Evolutionary conservation across 2,797 vertebrate species (phyloP), one percentile per base, ranked within the genome.

Genomic region (Pipistrellus kuhlii): DNA sequence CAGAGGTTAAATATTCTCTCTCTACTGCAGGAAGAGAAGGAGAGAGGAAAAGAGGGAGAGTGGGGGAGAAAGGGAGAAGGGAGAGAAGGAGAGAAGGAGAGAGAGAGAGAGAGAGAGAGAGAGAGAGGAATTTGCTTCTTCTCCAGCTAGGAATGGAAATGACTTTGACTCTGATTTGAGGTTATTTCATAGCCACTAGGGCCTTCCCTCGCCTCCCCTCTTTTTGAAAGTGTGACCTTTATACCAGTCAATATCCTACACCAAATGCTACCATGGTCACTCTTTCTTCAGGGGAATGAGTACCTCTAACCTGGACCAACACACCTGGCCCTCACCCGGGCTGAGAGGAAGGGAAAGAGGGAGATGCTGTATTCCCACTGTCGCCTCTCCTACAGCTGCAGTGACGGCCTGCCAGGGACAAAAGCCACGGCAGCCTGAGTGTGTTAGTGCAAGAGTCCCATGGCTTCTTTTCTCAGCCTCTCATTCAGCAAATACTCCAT

Each of bases 1-100:
- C 59, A 72, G 90, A 96, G 94, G 93, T 97, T 93, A 97, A 97
- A 96, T 83, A 78, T 66, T 76, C 64, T 88, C 85, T 77, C 77
- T 82, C 51, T 71, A 48, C 69, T 35, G 20, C 41, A 17, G 44
- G 4, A 14, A 72, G 38, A 5, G 41, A 1, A 11, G 82, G 55
- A 20, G 13, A 9, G 48, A 3, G 13, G 4, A 14, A 72, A 32
- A 5, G 41, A 1, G 8, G 82, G 55, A 20, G 13, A 9, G 48
- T 2, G 13, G 2, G 18, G 11, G 8, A 27, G 18, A 3, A 30
- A 18, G 25, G 1, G 5, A 7, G 30, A 6, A 8, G 18, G 10
- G 38, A 20, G 15, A 8, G 5, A 53, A 48, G 12, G 51, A 13
- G 17, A 3, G 41, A 1, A 38, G 2, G 18, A 8, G 5, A 27